Evolutionary conservation across 2,797 vertebrate genomes (phyloP).

Genomic region (Pangasius larnaudii): DNA sequence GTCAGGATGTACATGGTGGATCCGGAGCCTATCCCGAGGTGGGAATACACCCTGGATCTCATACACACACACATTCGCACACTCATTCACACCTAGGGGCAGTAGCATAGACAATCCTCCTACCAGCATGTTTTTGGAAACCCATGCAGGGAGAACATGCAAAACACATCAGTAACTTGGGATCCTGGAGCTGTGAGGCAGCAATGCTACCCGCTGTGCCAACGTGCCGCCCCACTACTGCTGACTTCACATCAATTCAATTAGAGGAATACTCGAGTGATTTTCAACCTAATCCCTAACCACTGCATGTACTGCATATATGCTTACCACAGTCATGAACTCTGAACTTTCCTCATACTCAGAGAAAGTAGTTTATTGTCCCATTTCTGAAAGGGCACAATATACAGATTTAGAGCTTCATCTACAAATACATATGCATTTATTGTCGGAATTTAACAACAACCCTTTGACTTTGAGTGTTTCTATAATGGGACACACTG

Average conservation of each 20-base stretch:
- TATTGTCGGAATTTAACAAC: not conserved
- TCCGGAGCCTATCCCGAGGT: not conserved
- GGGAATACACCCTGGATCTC: not conserved
- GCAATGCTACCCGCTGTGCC: not conserved
- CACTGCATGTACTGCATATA: not conserved
- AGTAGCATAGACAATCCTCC: not conserved
- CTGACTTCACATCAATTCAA: not conserved
- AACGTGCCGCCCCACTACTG: not conserved
- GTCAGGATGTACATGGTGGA: not conserved
- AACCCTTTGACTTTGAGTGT: not conserved
- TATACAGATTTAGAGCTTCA: not conserved
- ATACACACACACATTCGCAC: not conserved
- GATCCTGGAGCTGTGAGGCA: not conserved
- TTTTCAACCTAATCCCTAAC: not conserved
- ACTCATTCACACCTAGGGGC: not conserved
- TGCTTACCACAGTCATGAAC: not conserved
- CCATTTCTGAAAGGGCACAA: not conserved
- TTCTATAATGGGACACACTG: not conserved
- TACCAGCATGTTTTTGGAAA: not conserved
- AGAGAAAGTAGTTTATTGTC: not conserved
- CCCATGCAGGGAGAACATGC: not conserved
- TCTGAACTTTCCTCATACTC: not conserved
- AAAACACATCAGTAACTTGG: not conserved
- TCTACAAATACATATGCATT: not conserved
- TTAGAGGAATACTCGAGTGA: not conserved